Conservation (phyloP, 1,140 invertebrate genomes). For the Drosophila rufa region DNA sequence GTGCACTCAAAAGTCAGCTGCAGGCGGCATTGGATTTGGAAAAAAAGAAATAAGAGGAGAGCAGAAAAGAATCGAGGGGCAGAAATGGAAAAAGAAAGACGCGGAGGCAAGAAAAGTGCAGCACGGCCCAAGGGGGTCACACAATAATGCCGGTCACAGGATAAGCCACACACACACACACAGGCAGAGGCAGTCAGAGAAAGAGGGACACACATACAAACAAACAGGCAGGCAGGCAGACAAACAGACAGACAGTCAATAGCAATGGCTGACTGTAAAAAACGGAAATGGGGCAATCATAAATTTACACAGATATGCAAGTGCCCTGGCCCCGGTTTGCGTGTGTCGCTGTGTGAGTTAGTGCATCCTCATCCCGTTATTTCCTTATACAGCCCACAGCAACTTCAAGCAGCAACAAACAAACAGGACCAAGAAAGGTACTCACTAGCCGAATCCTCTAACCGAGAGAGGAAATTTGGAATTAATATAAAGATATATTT, state of each 20-base stretch:
- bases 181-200: background rate
- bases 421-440: constrained; percentile 22
- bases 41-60: constrained; percentile 25
- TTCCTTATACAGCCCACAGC: constrained; percentile 20
- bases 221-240: background rate
- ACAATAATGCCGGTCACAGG: constrained; percentile 81
- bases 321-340: constrained; percentile 54
- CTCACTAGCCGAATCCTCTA: background rate
- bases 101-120: constrained; percentile 71
- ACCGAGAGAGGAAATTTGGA: background rate
- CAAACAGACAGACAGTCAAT: constrained; percentile 68
- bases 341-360: constrained; percentile 38
- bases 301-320: constrained; percentile 85
- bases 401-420: constrained; percentile 48
- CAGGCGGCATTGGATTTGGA: constrained; percentile 76
- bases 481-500: background rate
- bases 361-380: constrained; percentile 13
- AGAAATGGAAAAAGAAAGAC: constrained; percentile 20
- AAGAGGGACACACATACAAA: background rate
- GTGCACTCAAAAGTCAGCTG: constrained; percentile 77
- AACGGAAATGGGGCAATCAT: constrained; percentile 84
- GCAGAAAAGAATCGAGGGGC: constrained; percentile 13
- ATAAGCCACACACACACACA: constrained; percentile 58
- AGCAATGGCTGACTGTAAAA: constrained; percentile 75
- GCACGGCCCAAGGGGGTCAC: constrained; percentile 63